Conservation (phyloP, 2,113 vertebrate genomes). For the Columbina picui region DNA sequence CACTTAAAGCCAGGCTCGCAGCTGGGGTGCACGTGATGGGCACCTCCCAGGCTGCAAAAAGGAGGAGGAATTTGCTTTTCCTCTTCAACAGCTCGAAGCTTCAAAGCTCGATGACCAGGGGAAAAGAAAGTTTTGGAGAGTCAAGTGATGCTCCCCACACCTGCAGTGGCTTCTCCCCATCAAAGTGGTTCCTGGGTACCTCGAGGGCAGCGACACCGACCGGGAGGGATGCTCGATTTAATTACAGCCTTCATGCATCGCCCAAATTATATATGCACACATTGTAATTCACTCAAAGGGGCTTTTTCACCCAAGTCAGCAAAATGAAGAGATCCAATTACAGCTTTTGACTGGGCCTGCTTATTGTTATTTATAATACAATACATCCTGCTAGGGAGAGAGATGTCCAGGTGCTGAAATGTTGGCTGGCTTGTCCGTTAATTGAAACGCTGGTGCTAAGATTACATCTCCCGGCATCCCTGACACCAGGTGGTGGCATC, state of each 20-base stretch:
- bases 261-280: constrained; percentile 17
- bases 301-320: constrained; percentile 60
- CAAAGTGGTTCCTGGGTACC: neutral
- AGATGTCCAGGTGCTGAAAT: constrained; percentile 11
- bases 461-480: neutral
- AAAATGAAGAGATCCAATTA: constrained; percentile 74
- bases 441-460: constrained; percentile 27
- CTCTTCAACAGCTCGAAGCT: too few relatives aligned
- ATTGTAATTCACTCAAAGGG: constrained; percentile 39
- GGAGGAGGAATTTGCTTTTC: neutral
- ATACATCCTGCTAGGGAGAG: constrained; percentile 16
- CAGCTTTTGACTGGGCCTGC: constrained; percentile 59
- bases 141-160: neutral
- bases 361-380: constrained; percentile 75
- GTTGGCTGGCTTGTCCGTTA: neutral
- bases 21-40: fast-evolving
- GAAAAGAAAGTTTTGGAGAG: neutral
- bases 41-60: neutral
- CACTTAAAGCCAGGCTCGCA: fast-evolving
- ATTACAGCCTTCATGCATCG: neutral
- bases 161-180: neutral
- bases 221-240: neutral
- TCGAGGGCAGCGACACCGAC: neutral
- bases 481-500: neutral
- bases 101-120: neutral